Evolutionary conservation across 2,888 invertebrate species (phyloP).

Genomic region (Pristionchus mayeri): DNA sequence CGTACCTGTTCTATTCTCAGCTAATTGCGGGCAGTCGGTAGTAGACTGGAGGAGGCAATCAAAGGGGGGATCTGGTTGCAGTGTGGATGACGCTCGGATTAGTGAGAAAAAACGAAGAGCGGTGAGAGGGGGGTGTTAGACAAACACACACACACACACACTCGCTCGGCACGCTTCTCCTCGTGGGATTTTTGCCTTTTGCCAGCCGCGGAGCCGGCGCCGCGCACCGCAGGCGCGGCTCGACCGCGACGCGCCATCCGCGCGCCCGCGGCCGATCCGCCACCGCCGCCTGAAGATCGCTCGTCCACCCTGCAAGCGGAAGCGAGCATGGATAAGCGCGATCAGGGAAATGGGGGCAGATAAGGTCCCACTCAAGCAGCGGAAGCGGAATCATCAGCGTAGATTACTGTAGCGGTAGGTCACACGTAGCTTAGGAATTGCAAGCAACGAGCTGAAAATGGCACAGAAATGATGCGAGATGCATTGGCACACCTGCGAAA

Average conservation of each 20-base stretch:
- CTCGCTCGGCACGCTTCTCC: no score
- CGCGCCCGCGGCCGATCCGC: neutral
- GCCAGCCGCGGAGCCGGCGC: neutral
- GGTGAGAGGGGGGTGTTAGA: neutral
- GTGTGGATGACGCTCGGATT: neutral
- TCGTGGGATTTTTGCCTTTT: slow-evolving; percentile 11
- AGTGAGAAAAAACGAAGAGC: neutral
- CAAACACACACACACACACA: neutral
- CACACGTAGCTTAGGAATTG: no score
- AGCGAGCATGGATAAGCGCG: neutral
- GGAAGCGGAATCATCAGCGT: neutral
- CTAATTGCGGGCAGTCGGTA: neutral
- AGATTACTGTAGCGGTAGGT: slow-evolving; percentile 1
- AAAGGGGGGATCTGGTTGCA: neutral
- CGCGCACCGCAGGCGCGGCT: neutral
- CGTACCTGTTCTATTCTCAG: neutral
- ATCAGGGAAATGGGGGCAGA: neutral
- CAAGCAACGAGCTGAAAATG: neutral
- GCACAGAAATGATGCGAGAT: neutral
- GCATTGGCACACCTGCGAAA: neutral
- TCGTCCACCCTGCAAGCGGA: neutral
- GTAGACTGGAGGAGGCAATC: neutral
- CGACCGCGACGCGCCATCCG: slow-evolving; percentile 28
- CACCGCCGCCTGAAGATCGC: neutral
- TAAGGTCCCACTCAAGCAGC: slow-evolving; percentile 25